These are phyloP conservation scores for Squalus acanthias DNA, from an alignment of 2,797 vertebrate genomes.

Conservation along the genomic window DNA sequence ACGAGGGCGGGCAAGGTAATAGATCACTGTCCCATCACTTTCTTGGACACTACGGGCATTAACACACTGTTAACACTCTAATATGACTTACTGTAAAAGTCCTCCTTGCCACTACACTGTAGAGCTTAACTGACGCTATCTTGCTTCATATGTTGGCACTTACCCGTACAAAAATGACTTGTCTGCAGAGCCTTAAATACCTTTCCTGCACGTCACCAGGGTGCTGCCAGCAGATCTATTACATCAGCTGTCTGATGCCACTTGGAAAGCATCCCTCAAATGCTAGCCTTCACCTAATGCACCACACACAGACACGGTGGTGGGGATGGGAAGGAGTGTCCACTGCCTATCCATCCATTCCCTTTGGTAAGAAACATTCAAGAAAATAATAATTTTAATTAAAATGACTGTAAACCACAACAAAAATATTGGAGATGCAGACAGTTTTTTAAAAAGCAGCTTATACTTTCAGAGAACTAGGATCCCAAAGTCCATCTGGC, in stretches of 20 bases:
- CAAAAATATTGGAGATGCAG: neutral
- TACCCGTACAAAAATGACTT: neutral
- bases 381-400: neutral
- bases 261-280: neutral
- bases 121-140: neutral
- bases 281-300: neutral
- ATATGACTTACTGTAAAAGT: neutral
- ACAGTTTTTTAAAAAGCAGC: neutral
- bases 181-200: neutral
- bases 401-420: neutral
- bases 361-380: neutral
- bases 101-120: neutral
- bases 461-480: neutral
- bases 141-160: neutral
- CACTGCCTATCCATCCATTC: neutral
- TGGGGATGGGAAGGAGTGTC: neutral
- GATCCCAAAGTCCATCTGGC: neutral
- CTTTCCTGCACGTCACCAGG: neutral
- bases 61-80: neutral
- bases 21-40: neutral
- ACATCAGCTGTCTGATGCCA: neutral
- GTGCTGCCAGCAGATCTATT: neutral
- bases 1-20: neutral
- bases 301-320: neutral
- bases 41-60: neutral